Percentiles rank a stretch among this genome's conserved stretches.
Evolutionary conservation across 2,113 vertebrate genomes (phyloP).

Genomic region (Ctenodactylus gundi): DNA sequence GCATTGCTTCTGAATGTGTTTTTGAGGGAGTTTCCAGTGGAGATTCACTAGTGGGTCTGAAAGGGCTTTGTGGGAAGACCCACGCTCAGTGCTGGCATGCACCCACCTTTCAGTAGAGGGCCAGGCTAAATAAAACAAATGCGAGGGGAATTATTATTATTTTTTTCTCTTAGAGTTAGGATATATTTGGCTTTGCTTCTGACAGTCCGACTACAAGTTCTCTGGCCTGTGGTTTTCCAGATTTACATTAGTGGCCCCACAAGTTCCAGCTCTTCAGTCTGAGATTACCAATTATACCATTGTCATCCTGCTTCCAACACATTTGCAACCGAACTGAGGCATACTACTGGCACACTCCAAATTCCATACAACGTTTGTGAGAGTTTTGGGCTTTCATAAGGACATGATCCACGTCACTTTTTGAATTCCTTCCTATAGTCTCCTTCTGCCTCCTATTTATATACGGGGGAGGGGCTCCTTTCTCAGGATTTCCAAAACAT

Average conservation of each 20-base stretch:
- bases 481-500: no score
- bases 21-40: not conserved
- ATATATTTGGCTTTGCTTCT: not conserved
- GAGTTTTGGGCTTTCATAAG: not conserved
- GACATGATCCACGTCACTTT: not conserved
- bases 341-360: no score
- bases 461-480: no score
- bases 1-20: not conserved
- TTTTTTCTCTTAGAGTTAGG: accelerated
- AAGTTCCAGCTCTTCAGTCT: not conserved
- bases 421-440: no score
- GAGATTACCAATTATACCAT: not conserved
- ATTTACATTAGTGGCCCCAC: not conserved
- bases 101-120: accelerated
- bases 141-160: no score
- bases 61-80: not conserved
- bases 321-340: accelerated
- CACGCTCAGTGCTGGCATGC: accelerated
- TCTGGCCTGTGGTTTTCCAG: accelerated
- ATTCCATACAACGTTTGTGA: no score
- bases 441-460: no score
- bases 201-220: not conserved
- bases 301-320: not conserved
- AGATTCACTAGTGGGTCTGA: not conserved
- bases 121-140: not conserved